A percentile compares a stretch with the other conserved stretches of the same genome.
Evolutionary conservation across 2,888 invertebrate species (phyloP).

Genomic region (Pelosia muscerda): DNA sequence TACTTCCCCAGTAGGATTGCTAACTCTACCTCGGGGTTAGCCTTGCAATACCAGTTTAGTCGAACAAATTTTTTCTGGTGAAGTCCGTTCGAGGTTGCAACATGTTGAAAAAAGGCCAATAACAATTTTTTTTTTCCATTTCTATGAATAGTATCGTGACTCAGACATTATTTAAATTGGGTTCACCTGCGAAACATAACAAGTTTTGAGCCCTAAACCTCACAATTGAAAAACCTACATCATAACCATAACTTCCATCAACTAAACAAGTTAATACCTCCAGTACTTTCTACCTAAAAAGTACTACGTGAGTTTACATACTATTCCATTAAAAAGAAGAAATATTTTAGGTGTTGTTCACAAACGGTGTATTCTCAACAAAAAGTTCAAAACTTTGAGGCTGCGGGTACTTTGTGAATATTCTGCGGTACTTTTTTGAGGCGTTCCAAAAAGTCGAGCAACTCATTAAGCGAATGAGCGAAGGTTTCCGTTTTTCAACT

Average conservation of each 20-base stretch:
- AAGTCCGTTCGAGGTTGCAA: too few species aligned
- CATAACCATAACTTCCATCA: not conserved
- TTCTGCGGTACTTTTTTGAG: conserved; percentile 55
- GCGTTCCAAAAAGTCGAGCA: conserved; percentile 64
- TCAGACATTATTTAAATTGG: not conserved
- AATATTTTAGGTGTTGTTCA: conserved; percentile 42
- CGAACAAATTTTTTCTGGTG: too few species aligned
- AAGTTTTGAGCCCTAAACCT: not conserved
- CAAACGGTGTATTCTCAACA: conserved; percentile 44
- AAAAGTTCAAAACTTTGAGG: conserved; percentile 43
- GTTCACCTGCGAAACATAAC: too few species aligned
- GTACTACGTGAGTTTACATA: conserved; percentile 1
- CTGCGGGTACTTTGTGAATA: conserved; percentile 59
- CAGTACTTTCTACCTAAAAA: not conserved
- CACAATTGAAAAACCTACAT: not conserved
- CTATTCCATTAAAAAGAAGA: conserved; percentile 38
- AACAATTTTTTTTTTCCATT: too few species aligned
- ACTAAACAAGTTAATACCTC: not conserved
- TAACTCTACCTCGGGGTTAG: too few species aligned
- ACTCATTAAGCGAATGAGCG: conserved; percentile 71
- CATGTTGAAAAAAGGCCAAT: too few species aligned
- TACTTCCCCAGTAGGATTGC: too few species aligned
- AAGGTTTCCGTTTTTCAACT: conserved; percentile 63
- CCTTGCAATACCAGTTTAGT: too few species aligned
- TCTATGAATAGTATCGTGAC: not conserved